These are phyloP conservation scores for Dryobota labecula DNA, from an alignment of 2,888 invertebrate genomes.

Conservation along the genomic window DNA sequence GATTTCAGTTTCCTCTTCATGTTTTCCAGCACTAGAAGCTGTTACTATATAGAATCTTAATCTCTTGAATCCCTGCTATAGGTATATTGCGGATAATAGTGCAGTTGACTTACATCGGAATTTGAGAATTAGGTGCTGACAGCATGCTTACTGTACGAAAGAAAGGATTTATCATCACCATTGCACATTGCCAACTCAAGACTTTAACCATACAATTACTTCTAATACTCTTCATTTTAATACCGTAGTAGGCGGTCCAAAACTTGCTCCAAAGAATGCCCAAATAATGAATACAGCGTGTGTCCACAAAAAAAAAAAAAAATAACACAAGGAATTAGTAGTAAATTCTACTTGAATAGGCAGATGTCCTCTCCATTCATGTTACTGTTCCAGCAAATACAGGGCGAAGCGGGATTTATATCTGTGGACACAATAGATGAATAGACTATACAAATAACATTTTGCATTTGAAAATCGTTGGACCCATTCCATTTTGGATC, in stretches of 20 bases:
- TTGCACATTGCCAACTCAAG: neutral
- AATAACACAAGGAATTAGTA: constrained; percentile 64
- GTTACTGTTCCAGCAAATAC: constrained; percentile 60
- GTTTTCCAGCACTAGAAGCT: neutral
- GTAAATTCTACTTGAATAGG: constrained; percentile 61
- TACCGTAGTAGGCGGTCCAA: constrained; percentile 54
- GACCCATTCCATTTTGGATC: constrained; percentile 22
- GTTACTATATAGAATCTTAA: neutral
- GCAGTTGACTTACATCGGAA: neutral
- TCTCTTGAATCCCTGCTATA: neutral
- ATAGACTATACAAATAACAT: constrained; percentile 15
- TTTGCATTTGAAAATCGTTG: constrained; percentile 15
- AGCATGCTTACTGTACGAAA: neutral
- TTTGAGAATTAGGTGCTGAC: neutral
- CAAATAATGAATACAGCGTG: constrained; percentile 58
- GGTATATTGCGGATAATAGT: too few relatives aligned
- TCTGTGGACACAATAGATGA: constrained; percentile 44
- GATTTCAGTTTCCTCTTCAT: neutral
- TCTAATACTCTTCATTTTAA: constrained; percentile 20
- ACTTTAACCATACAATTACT: neutral
- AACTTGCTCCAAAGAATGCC: constrained; percentile 38
- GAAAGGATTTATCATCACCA: neutral
- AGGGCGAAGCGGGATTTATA: constrained; percentile 60
- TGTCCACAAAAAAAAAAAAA: constrained; percentile 66
- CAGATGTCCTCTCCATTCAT: constrained; percentile 63